A percentile compares a stretch with the other conserved stretches of the same genome.
phyloP scores from a whole-genome alignment of 2,113 vertebrate species.

The Pygoscelis antarcticus region DNA sequence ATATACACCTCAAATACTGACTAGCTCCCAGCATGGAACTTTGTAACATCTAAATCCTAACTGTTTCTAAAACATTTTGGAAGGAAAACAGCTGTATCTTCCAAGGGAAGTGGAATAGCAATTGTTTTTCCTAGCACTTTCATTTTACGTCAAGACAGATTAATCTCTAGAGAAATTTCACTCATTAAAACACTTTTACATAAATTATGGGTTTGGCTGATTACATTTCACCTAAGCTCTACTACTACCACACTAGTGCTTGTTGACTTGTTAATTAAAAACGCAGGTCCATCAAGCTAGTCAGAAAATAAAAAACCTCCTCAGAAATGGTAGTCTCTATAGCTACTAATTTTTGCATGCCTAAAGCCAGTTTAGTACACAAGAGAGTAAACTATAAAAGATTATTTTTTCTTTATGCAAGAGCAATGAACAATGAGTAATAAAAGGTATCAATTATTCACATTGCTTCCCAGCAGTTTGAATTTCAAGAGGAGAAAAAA shows the following conservation, averaged over 20 bases:
- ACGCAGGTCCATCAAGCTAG: slow-evolving; percentile 40
- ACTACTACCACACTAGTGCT: background rate
- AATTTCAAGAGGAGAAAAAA: background rate
- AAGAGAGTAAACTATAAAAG: slow-evolving; percentile 57
- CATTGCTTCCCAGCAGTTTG: slow-evolving; percentile 58
- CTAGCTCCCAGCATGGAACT: background rate
- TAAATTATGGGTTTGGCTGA: background rate
- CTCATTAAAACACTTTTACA: background rate
- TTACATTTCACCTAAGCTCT: background rate
- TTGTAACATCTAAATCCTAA: background rate
- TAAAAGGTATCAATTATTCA: slow-evolving; percentile 75
- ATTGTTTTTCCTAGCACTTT: background rate
- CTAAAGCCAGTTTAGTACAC: slow-evolving; percentile 36
- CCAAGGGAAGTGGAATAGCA: background rate
- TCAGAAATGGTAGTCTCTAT: background rate
- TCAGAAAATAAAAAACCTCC: background rate
- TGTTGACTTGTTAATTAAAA: slow-evolving; percentile 62
- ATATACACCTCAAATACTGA: slow-evolving; percentile 18
- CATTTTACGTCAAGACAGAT: background rate
- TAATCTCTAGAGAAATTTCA: slow-evolving; percentile 2
- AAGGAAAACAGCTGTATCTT: background rate
- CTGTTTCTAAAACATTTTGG: background rate
- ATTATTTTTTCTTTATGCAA: slow-evolving; percentile 66
- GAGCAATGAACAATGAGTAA: slow-evolving; percentile 62
- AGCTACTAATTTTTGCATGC: slow-evolving; percentile 49